Conservation (phyloP, 2,113 vertebrate species). For the Promerops cafer region DNA sequence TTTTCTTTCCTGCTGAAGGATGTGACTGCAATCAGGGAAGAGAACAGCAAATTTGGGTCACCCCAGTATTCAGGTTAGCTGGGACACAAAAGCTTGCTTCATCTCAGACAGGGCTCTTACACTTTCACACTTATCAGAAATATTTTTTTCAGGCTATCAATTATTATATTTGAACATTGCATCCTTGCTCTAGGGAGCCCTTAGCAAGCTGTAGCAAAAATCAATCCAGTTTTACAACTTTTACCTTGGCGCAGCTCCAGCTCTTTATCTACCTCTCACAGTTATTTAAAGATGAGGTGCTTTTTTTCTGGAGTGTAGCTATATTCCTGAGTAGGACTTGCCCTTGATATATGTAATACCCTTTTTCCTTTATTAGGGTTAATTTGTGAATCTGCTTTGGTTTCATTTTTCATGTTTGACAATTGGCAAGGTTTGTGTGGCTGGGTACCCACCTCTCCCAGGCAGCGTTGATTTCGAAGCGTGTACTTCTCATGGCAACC, state of each 20-base stretch:
- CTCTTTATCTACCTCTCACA: constrained; percentile 56
- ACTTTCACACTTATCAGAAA: constrained; percentile 63
- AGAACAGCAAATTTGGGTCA: constrained; percentile 69
- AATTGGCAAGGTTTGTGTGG: neutral
- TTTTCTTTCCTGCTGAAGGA: constrained; percentile 73
- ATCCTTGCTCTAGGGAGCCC: constrained; percentile 72
- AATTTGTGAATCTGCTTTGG: neutral
- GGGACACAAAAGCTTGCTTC: constrained; percentile 65
- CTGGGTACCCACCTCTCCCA: neutral
- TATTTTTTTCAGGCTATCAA: constrained; percentile 75
- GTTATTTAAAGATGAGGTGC: constrained; percentile 66
- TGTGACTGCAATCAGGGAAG: constrained; percentile 67
- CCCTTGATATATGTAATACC: constrained; percentile 36
- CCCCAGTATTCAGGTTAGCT: constrained; percentile 37
- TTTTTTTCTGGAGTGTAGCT: constrained; percentile 46
- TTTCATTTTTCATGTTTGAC: neutral
- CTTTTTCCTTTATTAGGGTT: neutral
- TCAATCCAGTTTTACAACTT: constrained; percentile 80
- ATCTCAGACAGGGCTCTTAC: constrained; percentile 34
- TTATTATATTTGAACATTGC: constrained; percentile 75
- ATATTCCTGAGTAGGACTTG: constrained; percentile 17
- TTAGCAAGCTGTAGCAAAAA: constrained; percentile 77
- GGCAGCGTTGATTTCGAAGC: rapidly evolving
- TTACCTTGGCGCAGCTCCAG: constrained; percentile 69
- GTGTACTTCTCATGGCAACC: rapidly evolving